phyloP scores from a whole-genome alignment of 30 jellyfish, hydroid and myxozoan species.

The Chironex yamaguchii region DNA sequence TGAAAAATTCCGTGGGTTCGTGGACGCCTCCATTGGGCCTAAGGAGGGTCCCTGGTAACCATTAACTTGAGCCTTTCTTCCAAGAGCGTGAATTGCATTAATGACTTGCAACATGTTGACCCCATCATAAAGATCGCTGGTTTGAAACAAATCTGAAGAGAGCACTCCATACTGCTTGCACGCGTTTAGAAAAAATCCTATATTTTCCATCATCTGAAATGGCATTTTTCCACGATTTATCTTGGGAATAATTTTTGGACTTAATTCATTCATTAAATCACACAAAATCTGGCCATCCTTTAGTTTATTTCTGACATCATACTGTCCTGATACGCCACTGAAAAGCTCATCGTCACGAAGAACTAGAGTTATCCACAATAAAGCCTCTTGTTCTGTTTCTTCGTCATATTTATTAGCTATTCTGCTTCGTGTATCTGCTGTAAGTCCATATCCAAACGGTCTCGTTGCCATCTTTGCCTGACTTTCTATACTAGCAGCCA shows the following conservation, averaged over 20 bases:
- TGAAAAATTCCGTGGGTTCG: slow-evolving; percentile 70
- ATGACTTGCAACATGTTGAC: slow-evolving; percentile 97
- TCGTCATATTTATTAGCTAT: slow-evolving; percentile 78
- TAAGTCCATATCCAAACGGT: slow-evolving; percentile 77
- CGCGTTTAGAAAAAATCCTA: slow-evolving; percentile 77
- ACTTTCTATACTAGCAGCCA: no score
- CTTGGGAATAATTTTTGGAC: slow-evolving; percentile 28
- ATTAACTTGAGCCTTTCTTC: slow-evolving; percentile 74
- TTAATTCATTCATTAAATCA: slow-evolving; percentile 56
- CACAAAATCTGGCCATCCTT: slow-evolving; percentile 85
- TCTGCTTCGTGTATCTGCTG: slow-evolving; percentile 74
- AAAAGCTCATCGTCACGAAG: slow-evolving; percentile 68
- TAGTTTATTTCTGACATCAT: slow-evolving; percentile 68
- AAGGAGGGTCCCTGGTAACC: slow-evolving; percentile 79
- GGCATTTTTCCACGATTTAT: slow-evolving; percentile 50
- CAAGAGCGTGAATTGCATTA: slow-evolving; percentile 91
- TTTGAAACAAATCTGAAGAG: slow-evolving; percentile 84
- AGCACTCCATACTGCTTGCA: slow-evolving; percentile 81
- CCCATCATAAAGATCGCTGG: slow-evolving; percentile 85
- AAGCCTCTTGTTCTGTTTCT: slow-evolving; percentile 88
- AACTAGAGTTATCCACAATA: slow-evolving; percentile 76
- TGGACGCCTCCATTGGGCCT: slow-evolving; percentile 87
- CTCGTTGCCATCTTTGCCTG: slow-evolving; percentile 75
- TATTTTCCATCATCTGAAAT: slow-evolving; percentile 94
- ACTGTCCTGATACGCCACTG: slow-evolving; percentile 75